Percentiles rank a stretch among this genome's conserved stretches.
phyloP scores from a whole-genome alignment of 2,113 vertebrate species.

The Bettongia penicillata region DNA sequence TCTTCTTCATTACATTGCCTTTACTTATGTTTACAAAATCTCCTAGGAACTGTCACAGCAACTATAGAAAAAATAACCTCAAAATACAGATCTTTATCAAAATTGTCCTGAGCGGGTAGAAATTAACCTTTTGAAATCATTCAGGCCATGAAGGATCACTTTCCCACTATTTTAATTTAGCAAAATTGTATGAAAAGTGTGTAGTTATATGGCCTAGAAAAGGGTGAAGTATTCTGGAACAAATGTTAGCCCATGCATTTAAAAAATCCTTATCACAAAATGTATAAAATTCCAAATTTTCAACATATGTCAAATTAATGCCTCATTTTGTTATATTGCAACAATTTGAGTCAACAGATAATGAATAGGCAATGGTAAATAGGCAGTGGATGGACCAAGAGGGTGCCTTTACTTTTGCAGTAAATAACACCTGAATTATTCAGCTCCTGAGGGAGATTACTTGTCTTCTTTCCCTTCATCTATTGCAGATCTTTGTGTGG shows the following conservation, averaged over 20 bases:
- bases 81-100: not conserved
- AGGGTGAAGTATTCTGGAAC: constrained; percentile 32
- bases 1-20: not conserved
- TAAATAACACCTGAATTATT: constrained; percentile 26
- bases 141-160: not conserved
- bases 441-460: not conserved
- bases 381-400: not conserved
- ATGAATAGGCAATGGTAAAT: not conserved
- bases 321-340: not conserved
- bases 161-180: not conserved
- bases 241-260: constrained; percentile 6
- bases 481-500: not conserved
- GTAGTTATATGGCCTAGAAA: not conserved
- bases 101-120: constrained; percentile 22
- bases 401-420: constrained; percentile 11
- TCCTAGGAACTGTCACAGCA: constrained; percentile 30
- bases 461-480: not conserved
- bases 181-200: not conserved
- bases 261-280: constrained; percentile 26
- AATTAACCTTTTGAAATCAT: constrained; percentile 22
- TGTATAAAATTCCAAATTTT: constrained; percentile 29
- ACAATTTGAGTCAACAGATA: not conserved
- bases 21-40: constrained; percentile 37
- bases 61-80: constrained; percentile 27
- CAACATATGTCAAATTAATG: constrained; percentile 21